Evolutionary conservation across 2,888 invertebrate genomes (phyloP), one percentile per base, ranked within the genome.

Genomic region (Melolontha melolontha): DNA sequence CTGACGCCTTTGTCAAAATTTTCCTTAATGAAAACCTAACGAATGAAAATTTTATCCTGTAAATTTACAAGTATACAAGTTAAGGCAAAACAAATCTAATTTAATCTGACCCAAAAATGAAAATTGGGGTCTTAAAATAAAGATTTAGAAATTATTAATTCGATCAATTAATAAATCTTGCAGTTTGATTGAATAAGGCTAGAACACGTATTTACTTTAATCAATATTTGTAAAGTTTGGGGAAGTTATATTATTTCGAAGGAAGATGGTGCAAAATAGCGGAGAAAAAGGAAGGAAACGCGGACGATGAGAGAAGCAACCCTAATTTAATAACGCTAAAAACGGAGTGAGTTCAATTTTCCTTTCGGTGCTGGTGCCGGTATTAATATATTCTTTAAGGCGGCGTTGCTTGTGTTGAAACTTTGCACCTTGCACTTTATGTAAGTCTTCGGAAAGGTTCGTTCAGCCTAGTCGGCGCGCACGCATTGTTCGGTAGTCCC

Each of bases 251-350:
- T 74, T 72, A 72, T 73, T 72, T 66, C 66, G 55, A 55, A 42
- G 69, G 69, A 70, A 72, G 64, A 62, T 42, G 67, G 70, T 70
- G 64, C 47, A 55, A 69, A 44, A 67, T 66, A 70, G 55, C 64
- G 67, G 68, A 68, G 67, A 73, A 74, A 74, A 70, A 68, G 71
- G 70, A 67, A 70, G 71, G 69, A 70, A 64, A 67, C 52, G 71
- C 2, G 64, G 67, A 73, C 67, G 73, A 74, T 70, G 74, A 74
- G 73, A 71, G 74, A 71, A 72, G 66, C 72, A 74, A 75, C 74
- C 75, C 73, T 76, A 75, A 76, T 75, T 76, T 76, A 75, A 76
- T 75, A 75, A 76, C 74, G 74, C 67, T 74, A 75, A 76, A 76
- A 76, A 75, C 74, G 73, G 72, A 68, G 74, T 69, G 74, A 74